Base-by-base conservation (phyloP, 2,888 invertebrate genomes). In the Pristionchus maxplancki region DNA sequence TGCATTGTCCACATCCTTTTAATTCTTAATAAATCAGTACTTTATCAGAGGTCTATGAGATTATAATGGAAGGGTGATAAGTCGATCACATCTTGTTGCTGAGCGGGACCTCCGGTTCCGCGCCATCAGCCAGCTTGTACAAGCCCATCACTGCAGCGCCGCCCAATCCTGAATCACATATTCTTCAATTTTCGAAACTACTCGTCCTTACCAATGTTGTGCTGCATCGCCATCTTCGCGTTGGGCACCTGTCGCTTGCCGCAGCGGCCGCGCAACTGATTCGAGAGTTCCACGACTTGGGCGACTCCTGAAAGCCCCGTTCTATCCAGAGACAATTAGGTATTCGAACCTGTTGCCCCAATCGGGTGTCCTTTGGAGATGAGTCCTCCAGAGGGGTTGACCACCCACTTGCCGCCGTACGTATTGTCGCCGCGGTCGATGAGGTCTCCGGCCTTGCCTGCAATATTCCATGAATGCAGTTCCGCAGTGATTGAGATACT, bases 291-390 rank as follows among this genome's bases (percentile, higher is more conserved):
- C 15, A 97, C 96, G 94, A 97, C 98, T 95, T 98, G 98, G 6
- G 98, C 98, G 89, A 97, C 88, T 13, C 88, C 88, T 88, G 74
- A 1, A 74, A 53, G 15, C 48, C 13, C 13, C 8, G 13, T 48
- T 58, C 17, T n/a, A n/a, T n/a, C n/a, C n/a, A n/a, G n/a, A n/a
- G n/a, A n/a, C n/a, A n/a, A n/a, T n/a, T n/a, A n/a, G n/a, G n/a
- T n/a, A n/a, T 11, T 58, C 58, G 58, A n/a, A 94, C 97, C 98
- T 15, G 98, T 99, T 0, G 98, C 98, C 82, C 98, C 99, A 88
- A 99, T 96, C 24, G 98, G 99, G 96, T 99, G 99, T 0, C 98
- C 98, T 95, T 99, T 99, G 0, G 98, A 98, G 91, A 99, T 99
- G 74, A 99, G 96, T 28, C 99, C 99, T 85, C 98, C 99, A 94